Percentiles rank a stretch among this genome's conserved stretches.
Conservation (phyloP, 2,113 vertebrate species). For the Recurvirostra avosetta region DNA sequence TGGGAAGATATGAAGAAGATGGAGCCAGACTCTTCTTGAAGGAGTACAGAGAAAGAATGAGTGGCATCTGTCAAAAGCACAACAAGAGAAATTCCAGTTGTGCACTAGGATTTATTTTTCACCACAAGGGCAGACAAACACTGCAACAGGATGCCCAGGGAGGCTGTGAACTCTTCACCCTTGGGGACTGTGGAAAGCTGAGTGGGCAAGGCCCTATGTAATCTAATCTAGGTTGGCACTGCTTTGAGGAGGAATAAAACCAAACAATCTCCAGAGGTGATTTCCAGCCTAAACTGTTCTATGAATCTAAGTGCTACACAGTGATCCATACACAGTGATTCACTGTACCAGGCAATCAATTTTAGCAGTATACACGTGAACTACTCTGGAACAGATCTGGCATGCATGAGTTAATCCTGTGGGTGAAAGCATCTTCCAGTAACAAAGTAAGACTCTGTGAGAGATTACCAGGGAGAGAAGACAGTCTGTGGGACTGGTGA, state of each 20-base stretch:
- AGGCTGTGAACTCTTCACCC: not conserved
- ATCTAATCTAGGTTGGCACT: not conserved
- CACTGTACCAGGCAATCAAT: not conserved
- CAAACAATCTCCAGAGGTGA: not conserved
- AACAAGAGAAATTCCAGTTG: not conserved
- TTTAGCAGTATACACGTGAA: not conserved
- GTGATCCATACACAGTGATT: not conserved
- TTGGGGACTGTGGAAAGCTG: not conserved
- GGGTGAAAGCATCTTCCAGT: not conserved
- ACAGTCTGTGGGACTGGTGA: not conserved
- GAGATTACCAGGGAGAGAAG: not conserved
- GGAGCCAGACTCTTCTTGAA: not conserved
- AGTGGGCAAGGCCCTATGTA: not conserved
- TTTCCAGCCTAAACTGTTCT: not conserved
- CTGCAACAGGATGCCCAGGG: not conserved
- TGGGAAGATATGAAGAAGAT: not conserved
- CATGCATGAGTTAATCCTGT: not conserved
- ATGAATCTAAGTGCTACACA: not conserved
- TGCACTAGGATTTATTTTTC: not conserved
- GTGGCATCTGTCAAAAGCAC: not conserved
- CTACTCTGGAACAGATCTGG: not conserved
- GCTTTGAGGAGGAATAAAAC: not conserved
- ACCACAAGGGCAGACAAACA: not conserved
- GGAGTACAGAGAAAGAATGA: not conserved
- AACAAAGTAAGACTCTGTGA: not conserved